Percentiles rank a stretch among this genome's conserved stretches.
Conservation (phyloP, 1,140 invertebrate genomes). For the Helicoverpa armigera region DNA sequence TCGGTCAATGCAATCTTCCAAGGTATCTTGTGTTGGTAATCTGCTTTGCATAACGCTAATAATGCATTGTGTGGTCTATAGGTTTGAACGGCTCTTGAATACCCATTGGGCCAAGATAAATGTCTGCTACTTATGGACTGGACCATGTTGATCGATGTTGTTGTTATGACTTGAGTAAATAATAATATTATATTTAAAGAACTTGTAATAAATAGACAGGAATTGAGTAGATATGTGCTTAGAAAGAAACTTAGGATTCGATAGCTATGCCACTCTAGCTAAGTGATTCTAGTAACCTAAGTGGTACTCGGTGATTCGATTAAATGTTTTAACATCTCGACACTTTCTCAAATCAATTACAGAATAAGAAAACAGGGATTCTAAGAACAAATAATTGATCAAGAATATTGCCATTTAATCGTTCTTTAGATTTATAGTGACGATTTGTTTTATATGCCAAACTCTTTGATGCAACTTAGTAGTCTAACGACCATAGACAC, state of each 20-base stretch:
- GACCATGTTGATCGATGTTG: neutral
- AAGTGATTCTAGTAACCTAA: too few relatives aligned
- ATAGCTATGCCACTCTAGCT: too few relatives aligned
- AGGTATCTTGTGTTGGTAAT: conserved; percentile 10
- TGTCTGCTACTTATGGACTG: too few relatives aligned
- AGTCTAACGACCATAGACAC: neutral
- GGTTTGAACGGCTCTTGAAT: neutral
- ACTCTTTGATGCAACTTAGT: neutral
- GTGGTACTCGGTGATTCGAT: neutral
- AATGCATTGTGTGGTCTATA: conserved; percentile 2
- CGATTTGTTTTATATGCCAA: neutral
- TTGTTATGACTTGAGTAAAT: too few relatives aligned
- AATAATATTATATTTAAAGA: too few relatives aligned
- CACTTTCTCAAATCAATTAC: neutral
- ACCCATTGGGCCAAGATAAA: neutral
- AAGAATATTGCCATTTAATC: neutral
- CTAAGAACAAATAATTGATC: neutral
- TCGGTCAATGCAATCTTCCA: conserved; percentile 20
- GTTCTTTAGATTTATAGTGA: neutral
- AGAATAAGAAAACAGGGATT: neutral
- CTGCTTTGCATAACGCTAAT: neutral
- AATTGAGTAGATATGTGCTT: neutral
- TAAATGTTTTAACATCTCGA: neutral
- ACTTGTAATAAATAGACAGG: too few relatives aligned
- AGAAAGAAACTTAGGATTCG: too few relatives aligned